A percentile compares a stretch with the other conserved stretches of the same genome.
phyloP scores from a whole-genome alignment of 2,113 vertebrate genomes.

The Hypanus sabinus region DNA sequence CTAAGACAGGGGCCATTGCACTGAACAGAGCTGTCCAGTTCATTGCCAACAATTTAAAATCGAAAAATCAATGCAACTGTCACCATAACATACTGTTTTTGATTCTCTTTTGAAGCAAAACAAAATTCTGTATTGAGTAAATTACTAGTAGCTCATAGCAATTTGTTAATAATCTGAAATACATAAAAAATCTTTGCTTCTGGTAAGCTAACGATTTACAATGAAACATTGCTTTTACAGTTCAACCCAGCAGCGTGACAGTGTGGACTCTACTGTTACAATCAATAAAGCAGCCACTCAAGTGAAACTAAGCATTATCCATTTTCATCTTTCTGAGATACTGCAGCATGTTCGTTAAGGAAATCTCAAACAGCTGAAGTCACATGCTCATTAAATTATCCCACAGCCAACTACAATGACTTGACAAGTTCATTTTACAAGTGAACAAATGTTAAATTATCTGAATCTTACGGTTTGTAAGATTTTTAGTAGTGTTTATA shows the following conservation, averaged over 20 bases:
- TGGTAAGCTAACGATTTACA: not conserved
- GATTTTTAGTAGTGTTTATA: too few species aligned
- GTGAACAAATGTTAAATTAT: not conserved
- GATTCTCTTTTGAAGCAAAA: not conserved
- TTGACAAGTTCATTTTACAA: conserved; percentile 26
- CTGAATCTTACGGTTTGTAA: not conserved
- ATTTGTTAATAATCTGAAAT: conserved; percentile 16
- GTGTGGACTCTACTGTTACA: not conserved
- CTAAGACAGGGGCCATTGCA: not conserved
- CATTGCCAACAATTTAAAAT: conserved; percentile 30
- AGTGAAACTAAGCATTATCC: not conserved
- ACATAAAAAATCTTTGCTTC: not conserved
- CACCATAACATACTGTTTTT: not conserved
- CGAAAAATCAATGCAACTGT: conserved; percentile 20
- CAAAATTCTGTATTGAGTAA: not conserved
- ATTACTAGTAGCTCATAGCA: not conserved
- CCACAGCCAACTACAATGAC: not conserved
- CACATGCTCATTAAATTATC: conserved; percentile 17
- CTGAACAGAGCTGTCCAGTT: conserved; percentile 6
- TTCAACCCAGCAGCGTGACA: not conserved
- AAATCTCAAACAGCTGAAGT: not conserved
- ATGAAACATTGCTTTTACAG: conserved; percentile 8
- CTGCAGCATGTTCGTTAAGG: conserved; percentile 14
- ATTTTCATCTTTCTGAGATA: conserved; percentile 24
- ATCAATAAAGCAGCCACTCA: conserved; percentile 25